Percentiles rank a stretch among this genome's conserved stretches.
Evolutionary conservation across 2,797 vertebrate genomes (phyloP).

Genomic region (Thalassophryne amazonica): DNA sequence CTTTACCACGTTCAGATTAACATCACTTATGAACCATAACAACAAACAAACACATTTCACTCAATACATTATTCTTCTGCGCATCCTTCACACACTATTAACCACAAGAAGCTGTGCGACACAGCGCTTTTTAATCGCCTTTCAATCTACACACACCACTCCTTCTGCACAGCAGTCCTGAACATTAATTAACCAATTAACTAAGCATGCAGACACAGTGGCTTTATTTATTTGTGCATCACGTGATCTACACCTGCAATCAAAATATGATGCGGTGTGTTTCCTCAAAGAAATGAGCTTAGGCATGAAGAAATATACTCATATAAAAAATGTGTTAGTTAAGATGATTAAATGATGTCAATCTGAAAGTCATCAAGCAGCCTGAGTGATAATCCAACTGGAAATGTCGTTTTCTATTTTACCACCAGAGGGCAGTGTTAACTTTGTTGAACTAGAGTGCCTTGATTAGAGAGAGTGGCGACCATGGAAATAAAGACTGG

Average conservation of each 20-base stretch:
- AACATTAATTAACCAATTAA: constrained; percentile 5
- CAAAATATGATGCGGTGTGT: no score
- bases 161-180: not conserved
- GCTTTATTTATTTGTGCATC: not conserved
- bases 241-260: not conserved
- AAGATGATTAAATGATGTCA: no score
- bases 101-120: constrained; percentile 9
- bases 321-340: not conserved
- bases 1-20: constrained; percentile 9
- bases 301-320: no score
- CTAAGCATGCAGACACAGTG: not conserved
- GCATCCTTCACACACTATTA: constrained; percentile 26
- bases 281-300: not conserved
- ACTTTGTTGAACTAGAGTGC: no score
- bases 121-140: constrained; percentile 7
- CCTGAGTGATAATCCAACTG: not conserved
- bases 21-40: constrained; percentile 6
- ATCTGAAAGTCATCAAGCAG: no score
- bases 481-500: no score
- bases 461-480: no score
- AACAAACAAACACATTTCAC: constrained; percentile 29
- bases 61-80: constrained; percentile 11
- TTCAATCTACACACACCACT: constrained; percentile 8
- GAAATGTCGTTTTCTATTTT: constrained; percentile 2
- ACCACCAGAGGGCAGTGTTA: no score